phyloP scores from a whole-genome alignment of 2,888 invertebrate species.

The Napeogenes inachia region DNA sequence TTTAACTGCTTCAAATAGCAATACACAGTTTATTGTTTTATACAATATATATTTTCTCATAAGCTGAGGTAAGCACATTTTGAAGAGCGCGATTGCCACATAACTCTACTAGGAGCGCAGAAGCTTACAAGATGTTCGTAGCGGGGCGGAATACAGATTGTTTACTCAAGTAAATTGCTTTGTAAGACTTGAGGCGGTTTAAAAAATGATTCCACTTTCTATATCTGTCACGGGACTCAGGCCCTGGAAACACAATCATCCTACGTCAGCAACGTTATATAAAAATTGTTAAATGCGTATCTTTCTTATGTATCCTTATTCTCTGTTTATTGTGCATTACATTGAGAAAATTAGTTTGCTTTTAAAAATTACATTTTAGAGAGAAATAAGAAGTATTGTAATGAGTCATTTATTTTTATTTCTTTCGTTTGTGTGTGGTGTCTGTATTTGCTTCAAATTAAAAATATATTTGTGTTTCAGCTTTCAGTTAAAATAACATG shows the following conservation, averaged over 20 bases:
- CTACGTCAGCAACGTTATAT: conserved; percentile 39
- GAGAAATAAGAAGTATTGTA: conserved; percentile 1
- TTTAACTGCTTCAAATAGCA: neutral
- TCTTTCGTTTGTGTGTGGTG: neutral
- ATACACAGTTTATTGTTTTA: conserved; percentile 19
- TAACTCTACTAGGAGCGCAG: conserved; percentile 23
- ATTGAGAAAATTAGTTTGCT: conserved; percentile 18
- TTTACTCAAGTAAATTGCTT: conserved; percentile 67
- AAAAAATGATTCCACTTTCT: conserved; percentile 51
- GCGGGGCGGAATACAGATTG: conserved; percentile 23
- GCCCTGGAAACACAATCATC: conserved; percentile 45
- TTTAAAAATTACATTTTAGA: neutral
- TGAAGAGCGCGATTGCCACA: conserved; percentile 27
- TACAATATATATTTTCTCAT: conserved; percentile 28
- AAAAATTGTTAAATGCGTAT: conserved; percentile 16
- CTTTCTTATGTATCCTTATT: neutral
- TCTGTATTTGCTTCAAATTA: no score
- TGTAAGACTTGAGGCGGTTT: conserved; percentile 58
- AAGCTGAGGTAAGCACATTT: conserved; percentile 26
- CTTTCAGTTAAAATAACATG: no score
- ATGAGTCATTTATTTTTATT: neutral
- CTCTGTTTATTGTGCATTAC: conserved; percentile 14
- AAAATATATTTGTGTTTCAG: no score
- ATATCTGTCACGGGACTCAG: conserved; percentile 43
- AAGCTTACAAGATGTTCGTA: conserved; percentile 19